These are phyloP conservation scores for Elysia crispata DNA, from an alignment of 2,888 invertebrate species.

Conservation along the genomic window DNA sequence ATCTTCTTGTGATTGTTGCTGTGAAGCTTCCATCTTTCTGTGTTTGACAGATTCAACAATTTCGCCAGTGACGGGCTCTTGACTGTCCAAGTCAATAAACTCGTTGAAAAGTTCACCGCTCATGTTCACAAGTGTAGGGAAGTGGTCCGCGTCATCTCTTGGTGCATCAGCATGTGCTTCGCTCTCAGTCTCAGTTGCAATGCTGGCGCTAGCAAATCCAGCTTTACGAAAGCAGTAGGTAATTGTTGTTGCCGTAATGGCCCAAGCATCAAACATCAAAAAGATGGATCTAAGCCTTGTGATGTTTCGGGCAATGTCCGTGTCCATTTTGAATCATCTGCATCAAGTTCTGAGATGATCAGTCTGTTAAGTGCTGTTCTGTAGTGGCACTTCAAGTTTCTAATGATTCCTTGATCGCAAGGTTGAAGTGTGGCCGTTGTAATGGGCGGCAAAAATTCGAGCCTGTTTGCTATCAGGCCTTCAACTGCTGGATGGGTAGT, in stretches of 20 bases:
- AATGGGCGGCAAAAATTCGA: too few relatives aligned
- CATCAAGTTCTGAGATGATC: background rate
- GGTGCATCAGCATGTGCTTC: too few relatives aligned
- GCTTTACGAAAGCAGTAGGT: background rate
- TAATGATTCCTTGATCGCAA: constrained; percentile 45
- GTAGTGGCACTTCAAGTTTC: constrained; percentile 41
- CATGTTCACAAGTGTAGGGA: background rate
- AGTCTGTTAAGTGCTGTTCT: background rate
- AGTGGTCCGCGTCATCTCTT: background rate
- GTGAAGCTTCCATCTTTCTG: background rate
- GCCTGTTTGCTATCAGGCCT: too few relatives aligned
- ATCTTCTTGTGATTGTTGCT: background rate
- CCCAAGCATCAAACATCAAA: constrained; percentile 10
- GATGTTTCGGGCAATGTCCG: background rate
- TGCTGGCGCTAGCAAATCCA: too few relatives aligned
- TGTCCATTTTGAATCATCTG: background rate
- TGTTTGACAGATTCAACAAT: background rate
- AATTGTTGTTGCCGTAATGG: background rate
- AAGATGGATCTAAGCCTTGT: background rate
- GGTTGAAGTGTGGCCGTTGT: constrained; percentile 40
- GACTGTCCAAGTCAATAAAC: background rate
- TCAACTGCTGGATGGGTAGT: too few relatives aligned
- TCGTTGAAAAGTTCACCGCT: background rate
- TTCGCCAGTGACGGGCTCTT: constrained; percentile 1
- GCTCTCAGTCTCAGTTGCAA: too few relatives aligned